phyloP scores from a whole-genome alignment of 2,113 vertebrate genomes.

The Rhipidura dahli region DNA sequence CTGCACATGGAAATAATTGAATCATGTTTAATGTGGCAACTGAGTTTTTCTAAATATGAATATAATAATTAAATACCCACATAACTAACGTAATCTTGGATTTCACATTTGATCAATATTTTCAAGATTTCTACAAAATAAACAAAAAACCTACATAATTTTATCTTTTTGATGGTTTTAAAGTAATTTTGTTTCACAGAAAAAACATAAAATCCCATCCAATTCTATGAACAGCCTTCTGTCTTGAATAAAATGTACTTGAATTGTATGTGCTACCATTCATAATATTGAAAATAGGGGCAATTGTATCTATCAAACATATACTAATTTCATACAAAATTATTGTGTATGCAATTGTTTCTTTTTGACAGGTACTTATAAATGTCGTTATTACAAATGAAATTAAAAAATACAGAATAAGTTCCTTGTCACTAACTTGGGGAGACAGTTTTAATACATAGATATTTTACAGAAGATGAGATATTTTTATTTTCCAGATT shows the following conservation, averaged over 20 bases:
- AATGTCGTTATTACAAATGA: neutral
- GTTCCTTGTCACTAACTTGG: neutral
- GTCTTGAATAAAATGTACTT: neutral
- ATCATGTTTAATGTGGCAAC: neutral
- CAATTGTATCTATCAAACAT: neutral
- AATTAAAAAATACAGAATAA: neutral
- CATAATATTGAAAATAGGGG: neutral
- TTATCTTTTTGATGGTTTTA: neutral
- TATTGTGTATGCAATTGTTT: neutral
- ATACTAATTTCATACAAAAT: neutral
- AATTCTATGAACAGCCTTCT: neutral
- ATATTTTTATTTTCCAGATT: neutral
- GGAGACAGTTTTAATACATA: neutral
- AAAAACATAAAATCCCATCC: neutral
- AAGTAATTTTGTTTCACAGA: neutral
- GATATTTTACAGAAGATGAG: neutral
- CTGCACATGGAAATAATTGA: neutral
- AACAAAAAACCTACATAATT: neutral
- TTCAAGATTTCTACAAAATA: neutral
- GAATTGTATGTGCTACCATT: neutral
- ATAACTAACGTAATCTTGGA: neutral
- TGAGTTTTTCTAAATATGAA: neutral
- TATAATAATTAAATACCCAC: neutral
- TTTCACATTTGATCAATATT: neutral
- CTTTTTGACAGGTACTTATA: neutral